Evolutionary conservation across 2,113 vertebrate species (phyloP), one percentile per base, ranked within the genome.

Genomic region (Meleagris gallopavo): DNA sequence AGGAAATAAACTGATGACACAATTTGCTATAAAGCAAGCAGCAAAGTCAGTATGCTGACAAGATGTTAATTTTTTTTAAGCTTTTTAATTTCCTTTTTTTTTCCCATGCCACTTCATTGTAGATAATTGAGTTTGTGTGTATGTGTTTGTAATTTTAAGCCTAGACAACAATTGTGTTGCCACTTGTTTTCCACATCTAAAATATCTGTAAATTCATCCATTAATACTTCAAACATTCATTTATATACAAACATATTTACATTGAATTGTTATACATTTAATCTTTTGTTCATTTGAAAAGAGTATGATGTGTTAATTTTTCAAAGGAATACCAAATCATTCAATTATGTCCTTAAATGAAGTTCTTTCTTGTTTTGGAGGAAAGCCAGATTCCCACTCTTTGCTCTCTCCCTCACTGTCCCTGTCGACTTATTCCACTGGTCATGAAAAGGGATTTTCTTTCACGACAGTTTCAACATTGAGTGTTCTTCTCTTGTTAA

Each of bases 371-470:
- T 14, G 15, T 65, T 92, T 95, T 97, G 96, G 92, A 96, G 92
- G 60, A 89, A 79, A 86, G 96, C 81, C 95, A 96, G 48, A 50
- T 96, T 97, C 95, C 93, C 97, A 97, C 78, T 93, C 90, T 93
- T 96, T 83, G 57, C 84, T 95, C 48, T 90, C 85, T 91, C 55
- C 40, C 61, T 95, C 74, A 61, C 95, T 95, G 70, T 93, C 96
- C 83, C 82, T 93, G 77, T 91, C 94, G 89, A 90, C 93, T 96
- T 96, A 93, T 97, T 97, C 93, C 72, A 96, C 55, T 45, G 86
- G 43, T 91, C 92, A 87, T 94, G 94, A 97, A 98, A 96, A 88
- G 88, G 96, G 84, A 67, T 96, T 96, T 97, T 97, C 84, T 97
- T 97, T 97, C 62, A 25, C 74, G 79, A 90, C 78, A 86, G 79